Evolutionary conservation across 2,113 vertebrate species (phyloP), one percentile per base, ranked within the genome.

Genomic region (zebrafish (Danio rerio)): DNA sequence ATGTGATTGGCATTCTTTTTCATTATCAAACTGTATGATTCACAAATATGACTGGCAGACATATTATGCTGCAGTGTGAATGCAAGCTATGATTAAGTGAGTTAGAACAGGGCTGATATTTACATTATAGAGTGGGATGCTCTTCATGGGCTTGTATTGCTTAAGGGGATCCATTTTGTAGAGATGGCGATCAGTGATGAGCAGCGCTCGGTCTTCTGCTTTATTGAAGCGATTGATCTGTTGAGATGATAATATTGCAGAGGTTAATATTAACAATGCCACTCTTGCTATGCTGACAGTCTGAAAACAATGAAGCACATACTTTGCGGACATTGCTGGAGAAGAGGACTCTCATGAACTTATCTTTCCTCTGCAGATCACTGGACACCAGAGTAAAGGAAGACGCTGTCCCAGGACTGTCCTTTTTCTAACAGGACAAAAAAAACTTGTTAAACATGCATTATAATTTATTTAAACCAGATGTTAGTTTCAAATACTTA

Each of bases 141-240:
- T 98, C 93, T 95, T 99, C 98, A 99, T 99, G 86, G 96, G 95
- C 55, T 96, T 98, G 93, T 97, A 99, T 88, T 97, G 95, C 92
- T 95, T 99, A 80, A 94, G 89, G 15, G 98, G 97, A 83, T 99
- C 97, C 97, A 99, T 95, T 93, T 99, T 99, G 86, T 99, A 99
- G 6, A 99, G 92, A 89, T 99, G 98, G 0, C 98, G 93, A 83
- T 99, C 98, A 0, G 98, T 99, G 82, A 99, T 96, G 89, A 99
- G 95, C 87, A 99, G 94, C 0, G 96, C 95, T 66, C 98, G 92
- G 92, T 99, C 93, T 92, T 98, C 96, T 11, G 96, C 93, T 88
- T 96, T 98, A 90, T 96, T 96, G 84, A 99, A 99, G 84, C 93
- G 95, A 91, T 99, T 99, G 84, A 99, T 96, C 98, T 99, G 90